Conservation (phyloP, 2,797 vertebrate genomes). For the Sarcoramphus papa region DNA sequence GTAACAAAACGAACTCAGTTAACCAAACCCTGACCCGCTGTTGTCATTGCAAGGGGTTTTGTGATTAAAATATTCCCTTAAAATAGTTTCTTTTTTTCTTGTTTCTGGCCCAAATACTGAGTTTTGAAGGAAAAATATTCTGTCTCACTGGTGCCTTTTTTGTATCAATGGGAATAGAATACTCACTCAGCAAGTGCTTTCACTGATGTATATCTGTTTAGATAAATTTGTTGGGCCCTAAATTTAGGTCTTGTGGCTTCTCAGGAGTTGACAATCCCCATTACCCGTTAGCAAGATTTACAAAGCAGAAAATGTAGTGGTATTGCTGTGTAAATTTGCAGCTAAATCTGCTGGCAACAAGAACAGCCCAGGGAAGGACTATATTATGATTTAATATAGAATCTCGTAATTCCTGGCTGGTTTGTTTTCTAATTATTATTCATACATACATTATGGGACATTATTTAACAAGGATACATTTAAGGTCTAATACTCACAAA, state of each 20-base stretch:
- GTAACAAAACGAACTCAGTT: not conserved
- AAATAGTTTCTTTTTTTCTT: not conserved
- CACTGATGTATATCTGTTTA: not conserved
- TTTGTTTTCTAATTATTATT: conserved; percentile 18
- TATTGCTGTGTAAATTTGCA: not conserved
- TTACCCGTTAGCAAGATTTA: not conserved
- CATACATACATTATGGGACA: not conserved
- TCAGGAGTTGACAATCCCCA: not conserved
- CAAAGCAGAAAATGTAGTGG: not conserved
- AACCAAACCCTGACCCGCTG: not conserved
- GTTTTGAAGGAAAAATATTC: not conserved
- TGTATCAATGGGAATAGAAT: not conserved
- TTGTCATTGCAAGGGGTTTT: not conserved
- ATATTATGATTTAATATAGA: not conserved
- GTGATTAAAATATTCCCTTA: not conserved
- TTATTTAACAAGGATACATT: not conserved
- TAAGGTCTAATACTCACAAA: not conserved
- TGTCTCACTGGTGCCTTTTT: not conserved
- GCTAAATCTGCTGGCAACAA: not conserved
- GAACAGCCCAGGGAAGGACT: not conserved
- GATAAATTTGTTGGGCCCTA: not conserved
- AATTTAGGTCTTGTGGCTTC: not conserved
- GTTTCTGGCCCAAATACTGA: not conserved
- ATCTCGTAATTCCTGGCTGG: not conserved
- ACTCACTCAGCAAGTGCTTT: not conserved